Base-by-base conservation (phyloP, 2,797 vertebrate species). In the Knipowitschia caucasica region DNA sequence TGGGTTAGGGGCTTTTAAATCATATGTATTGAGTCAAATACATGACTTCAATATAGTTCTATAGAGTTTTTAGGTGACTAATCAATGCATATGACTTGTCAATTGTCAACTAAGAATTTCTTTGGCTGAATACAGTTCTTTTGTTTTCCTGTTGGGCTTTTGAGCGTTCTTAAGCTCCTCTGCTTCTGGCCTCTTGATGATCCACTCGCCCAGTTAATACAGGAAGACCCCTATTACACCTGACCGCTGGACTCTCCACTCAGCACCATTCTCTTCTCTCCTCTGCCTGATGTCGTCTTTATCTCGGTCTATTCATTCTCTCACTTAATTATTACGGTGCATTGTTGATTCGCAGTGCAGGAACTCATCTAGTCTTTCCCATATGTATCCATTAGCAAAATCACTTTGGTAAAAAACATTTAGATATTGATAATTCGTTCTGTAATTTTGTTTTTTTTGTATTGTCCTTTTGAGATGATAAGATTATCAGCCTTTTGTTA, bases 271-370 rank as follows among this genome's bases (percentile, higher is more conserved):
- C 52, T 46, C 62, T 71, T 55, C 53, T 67, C 69, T 66, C 70
- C 70, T 51, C 8, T 20, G 25, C 51, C 30, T 31, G 46, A 21
- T 2, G 12, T 30, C 15, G 38, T 58, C 38, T 51, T 54, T 5
- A 20, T 53, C 35, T n/a, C 15, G 29, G 18, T 53, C 51, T 29
- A 1, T 10, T 0, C 4, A 21, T 23, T 56, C 17, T 35, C 10
- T 51, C 9, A 2, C 59, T 62, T 31, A 20, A 50, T 53, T 62
- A 33, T 33, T 11, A 42, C 11, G 46, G 30, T 33, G 38, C 23
- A 65, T 59, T 58, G 44, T 33, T 40, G 11, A 75, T 76, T 81
- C 71, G 79, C 68, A 64, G 66, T 62, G 60, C 71, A 78, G 70
- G 73, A 60, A 62, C 14, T 52, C 57, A 66, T 67, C 56, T 45